Conservation (phyloP, 2,888 invertebrate genomes). For the Caenorhabditis macrosperma region DNA sequence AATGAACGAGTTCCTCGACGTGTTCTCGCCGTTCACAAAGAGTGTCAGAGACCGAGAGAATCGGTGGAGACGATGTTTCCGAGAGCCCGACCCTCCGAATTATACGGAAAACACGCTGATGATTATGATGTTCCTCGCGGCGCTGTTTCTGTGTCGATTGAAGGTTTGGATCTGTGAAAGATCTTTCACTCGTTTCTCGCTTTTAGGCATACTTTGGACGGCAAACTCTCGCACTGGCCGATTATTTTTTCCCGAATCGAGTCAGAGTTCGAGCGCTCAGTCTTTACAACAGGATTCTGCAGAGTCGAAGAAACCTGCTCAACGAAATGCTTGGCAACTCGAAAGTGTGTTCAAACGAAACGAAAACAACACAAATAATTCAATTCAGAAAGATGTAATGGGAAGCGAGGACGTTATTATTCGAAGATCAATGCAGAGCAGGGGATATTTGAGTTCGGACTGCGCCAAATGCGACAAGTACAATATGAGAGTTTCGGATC, state of each 20-base stretch:
- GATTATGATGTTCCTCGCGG: constrained; percentile 62
- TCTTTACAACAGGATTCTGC: constrained; percentile 69
- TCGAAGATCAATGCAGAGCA: constrained; percentile 58
- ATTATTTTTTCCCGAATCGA: constrained; percentile 70
- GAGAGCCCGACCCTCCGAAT: constrained; percentile 72
- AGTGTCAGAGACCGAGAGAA: constrained; percentile 60
- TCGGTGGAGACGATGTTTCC: constrained; percentile 72
- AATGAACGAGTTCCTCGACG: constrained; percentile 61
- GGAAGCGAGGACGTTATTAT: constrained; percentile 61
- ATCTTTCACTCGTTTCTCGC: background rate
- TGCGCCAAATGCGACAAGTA: constrained; percentile 68
- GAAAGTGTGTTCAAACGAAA: background rate
- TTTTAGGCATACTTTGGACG: constrained; percentile 67
- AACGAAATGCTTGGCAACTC: constrained; percentile 50
- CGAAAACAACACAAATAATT: too few species aligned
- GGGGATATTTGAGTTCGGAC: constrained; percentile 59
- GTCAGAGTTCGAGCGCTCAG: constrained; percentile 67
- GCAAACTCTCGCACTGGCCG: constrained; percentile 68
- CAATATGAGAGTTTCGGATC: constrained; percentile 67
- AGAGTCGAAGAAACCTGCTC: constrained; percentile 60
- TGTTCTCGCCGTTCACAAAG: constrained; percentile 71
- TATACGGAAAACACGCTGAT: constrained; percentile 64
- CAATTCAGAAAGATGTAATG: constrained; percentile 44
- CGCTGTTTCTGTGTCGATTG: constrained; percentile 63
- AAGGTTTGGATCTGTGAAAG: constrained; percentile 45